Evolutionary conservation across 2,797 vertebrate species (phyloP).

Genomic region (Tapera naevia): DNA sequence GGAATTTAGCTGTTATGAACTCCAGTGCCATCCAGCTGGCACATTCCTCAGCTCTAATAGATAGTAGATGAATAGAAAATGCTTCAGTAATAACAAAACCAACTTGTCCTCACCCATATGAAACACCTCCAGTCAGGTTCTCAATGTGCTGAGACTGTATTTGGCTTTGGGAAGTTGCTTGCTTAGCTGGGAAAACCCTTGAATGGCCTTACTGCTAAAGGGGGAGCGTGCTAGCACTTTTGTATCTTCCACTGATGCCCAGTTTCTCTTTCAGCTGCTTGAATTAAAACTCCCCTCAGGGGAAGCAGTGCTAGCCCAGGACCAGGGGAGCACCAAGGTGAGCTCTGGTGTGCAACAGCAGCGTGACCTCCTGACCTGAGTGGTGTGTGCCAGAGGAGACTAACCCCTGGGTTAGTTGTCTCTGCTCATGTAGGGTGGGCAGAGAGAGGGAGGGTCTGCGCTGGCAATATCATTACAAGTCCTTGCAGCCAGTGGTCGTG

Average conservation of each 20-base stretch:
- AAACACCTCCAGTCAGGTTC: background rate
- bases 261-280: conserved; percentile 15
- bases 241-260: background rate
- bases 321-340: background rate
- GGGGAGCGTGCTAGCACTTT: accelerated
- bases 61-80: background rate
- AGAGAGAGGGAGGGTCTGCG: background rate
- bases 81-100: background rate
- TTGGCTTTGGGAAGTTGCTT: background rate
- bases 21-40: background rate
- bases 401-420: background rate
- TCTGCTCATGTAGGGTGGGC: background rate
- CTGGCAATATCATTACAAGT: background rate
- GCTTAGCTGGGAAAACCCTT: background rate
- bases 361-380: background rate
- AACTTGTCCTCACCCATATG: background rate
- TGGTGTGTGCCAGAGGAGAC: background rate
- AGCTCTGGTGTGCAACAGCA: background rate
- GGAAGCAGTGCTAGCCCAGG: background rate
- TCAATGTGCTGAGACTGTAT: accelerated
- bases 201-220: background rate
- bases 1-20: background rate
- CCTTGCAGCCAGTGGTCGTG: background rate
- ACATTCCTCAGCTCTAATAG: background rate
- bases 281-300: background rate